Base-by-base conservation (phyloP, 2,113 vertebrate species). In the Pycnonotus jocosus region DNA sequence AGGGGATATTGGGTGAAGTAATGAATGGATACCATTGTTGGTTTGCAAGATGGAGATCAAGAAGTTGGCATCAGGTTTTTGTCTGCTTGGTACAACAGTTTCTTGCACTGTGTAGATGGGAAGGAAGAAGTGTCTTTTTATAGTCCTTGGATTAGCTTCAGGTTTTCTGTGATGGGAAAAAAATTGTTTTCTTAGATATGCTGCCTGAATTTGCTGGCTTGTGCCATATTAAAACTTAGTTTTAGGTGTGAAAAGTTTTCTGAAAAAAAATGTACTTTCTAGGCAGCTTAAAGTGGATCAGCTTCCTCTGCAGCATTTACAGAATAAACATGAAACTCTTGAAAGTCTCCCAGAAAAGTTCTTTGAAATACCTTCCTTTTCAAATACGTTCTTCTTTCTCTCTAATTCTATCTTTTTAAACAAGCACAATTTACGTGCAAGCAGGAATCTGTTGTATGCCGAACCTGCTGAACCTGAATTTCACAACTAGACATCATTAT, bases 391-490 rank as follows among this genome's bases (percentile, higher is more conserved):
- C 11, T 56, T 82, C 25, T 85, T 82, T 94, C 66, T 66, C 24
- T 54, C 57, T 50, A 62, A 7, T 37, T 70, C 20, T 65, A 19
- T 19, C 25, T 58, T 79, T 64, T 64, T 48, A 71, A 79, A 76
- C 5, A 81, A 86, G 54, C 7, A 77, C 13, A 54, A n/a, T 62
- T 80, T 80, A 35, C 58, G 61, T 61, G 54, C 50, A 80, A 88
- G 81, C 61, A 91, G 62, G 68, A 90, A 90, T 69, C 58, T 76
- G 35, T 23, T 80, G 40, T 11, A 44, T 23, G 70, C 45, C 65
- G 70, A 93, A 91, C 89, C 31, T 86, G 84, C 35, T 91, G 42
- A 92, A 93, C 81, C 47, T 77, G 70, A 93, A 77, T 90, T 93
- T 90, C 88, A 62, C 15, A 71, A 56, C 56, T 65, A 31, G 12